Base-by-base conservation (phyloP, 2,888 invertebrate genomes). In the Cosmia pyralina region DNA sequence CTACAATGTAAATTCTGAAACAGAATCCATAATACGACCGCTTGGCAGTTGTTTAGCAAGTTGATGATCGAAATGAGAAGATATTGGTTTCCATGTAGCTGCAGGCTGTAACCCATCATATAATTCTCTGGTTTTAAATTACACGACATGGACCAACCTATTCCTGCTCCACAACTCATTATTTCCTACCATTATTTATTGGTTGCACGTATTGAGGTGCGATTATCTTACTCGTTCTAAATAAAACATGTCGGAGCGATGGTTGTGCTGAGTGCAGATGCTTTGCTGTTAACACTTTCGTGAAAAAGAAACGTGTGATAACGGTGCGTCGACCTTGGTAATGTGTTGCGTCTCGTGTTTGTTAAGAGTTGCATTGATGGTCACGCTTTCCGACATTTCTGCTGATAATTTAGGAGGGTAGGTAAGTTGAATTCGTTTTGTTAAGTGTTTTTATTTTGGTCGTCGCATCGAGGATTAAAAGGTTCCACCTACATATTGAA, bases 241-340 rank as follows among this genome's bases (percentile, higher is more conserved):
- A 75, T 82, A 69, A 82, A 79, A 69, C 79, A 71, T 77, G 80
- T 74, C 22, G n/a, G 44, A 58, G 28, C 13, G 59, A 73, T 55
- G 57, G 28, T 64, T 50, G n/a, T 48, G 55, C 64, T 46, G 53
- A 28, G 41, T 50, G 34, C 34, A 59, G 58, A 69, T 17, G 64
- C 34, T 48, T 68, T 11, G 19, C 15, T 70, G 67, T 83, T 82
- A 83, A 81, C 73, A 83, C 88, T 85, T 87, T 83, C 82, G 72
- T 83, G 74, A 68, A 85, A 86, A 85, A 84, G 81, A 79, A 86
- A 85, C 83, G 75, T 77, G 79, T 86, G 89, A 89, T 89, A 89
- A 89, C 74, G 80, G 85, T 79, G 50, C 82, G 79, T 87, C 80
- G 84, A 88, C 89, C 89, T 88, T 89, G 83, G 86, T 79, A 82